These are phyloP conservation scores for Zophobas atratus DNA, from an alignment of 1,140 invertebrate genomes.

Conservation along the genomic window DNA sequence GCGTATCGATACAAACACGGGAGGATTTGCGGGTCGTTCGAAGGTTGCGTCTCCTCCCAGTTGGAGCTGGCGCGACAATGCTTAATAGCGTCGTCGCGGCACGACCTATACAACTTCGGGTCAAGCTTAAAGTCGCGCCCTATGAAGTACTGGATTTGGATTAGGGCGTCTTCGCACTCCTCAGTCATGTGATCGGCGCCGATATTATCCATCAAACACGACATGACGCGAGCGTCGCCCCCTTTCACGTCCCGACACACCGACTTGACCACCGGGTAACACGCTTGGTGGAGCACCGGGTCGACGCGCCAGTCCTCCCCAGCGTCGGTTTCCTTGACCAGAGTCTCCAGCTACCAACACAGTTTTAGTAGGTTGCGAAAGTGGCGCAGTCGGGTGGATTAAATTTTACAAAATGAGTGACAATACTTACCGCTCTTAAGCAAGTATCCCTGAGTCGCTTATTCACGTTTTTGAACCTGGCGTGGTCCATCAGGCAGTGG, in stretches of 20 bases:
- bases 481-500: constrained; percentile 96
- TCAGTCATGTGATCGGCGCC: constrained; percentile 88
- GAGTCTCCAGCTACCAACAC: constrained; percentile 77
- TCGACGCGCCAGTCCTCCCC: constrained; percentile 95
- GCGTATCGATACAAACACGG: constrained; percentile 86
- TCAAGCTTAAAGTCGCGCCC: constrained; percentile 95
- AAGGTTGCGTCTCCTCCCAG: constrained; percentile 83
- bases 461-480: constrained; percentile 73
- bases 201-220: constrained; percentile 94
- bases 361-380: constrained; percentile 2
- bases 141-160: constrained; percentile 98
- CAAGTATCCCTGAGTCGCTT: constrained; percentile 78
- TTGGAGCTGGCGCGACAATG: constrained; percentile 85
- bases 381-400: not conserved
- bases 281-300: constrained; percentile 88
- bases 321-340: constrained; percentile 86
- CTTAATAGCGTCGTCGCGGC: constrained; percentile 87
- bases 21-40: constrained; percentile 83
- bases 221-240: constrained; percentile 87
- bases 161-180: constrained; percentile 90
- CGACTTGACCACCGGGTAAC: constrained; percentile 85
- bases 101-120: constrained; percentile 87
- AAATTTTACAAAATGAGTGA: not conserved
- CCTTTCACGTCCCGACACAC: constrained; percentile 79
- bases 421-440: constrained; percentile 75